phyloP scores from a whole-genome alignment of 2,113 vertebrate genomes.

The Meles meles region DNA sequence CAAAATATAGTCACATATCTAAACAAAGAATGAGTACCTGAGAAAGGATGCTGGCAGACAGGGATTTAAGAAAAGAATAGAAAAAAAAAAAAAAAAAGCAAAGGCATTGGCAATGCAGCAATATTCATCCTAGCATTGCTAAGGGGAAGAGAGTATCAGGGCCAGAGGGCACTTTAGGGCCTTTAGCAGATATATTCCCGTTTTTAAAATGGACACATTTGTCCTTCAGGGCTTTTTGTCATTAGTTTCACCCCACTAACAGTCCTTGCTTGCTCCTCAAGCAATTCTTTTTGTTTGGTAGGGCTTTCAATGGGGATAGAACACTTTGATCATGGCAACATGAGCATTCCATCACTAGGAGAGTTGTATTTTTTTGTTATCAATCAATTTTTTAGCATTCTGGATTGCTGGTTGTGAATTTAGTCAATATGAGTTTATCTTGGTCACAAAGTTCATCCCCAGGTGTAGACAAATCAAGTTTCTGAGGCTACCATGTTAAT shows the following conservation, averaged over 20 bases:
- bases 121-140: neutral
- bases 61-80: neutral
- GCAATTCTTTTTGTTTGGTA: neutral
- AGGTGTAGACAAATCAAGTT: neutral
- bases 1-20: neutral
- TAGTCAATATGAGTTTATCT: neutral
- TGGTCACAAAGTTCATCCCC: neutral
- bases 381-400: neutral
- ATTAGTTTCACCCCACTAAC: neutral
- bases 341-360: neutral
- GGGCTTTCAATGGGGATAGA: neutral
- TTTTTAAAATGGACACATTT: neutral
- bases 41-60: neutral
- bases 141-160: neutral
- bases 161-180: neutral
- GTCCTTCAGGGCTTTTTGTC: neutral
- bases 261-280: neutral
- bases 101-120: neutral
- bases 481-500: neutral
- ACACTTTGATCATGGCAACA: neutral
- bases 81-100: too few relatives aligned
- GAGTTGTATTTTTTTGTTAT: neutral
- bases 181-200: neutral
- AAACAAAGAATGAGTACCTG: neutral
- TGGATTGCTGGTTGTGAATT: neutral